A percentile compares a stretch with the other conserved stretches of the same genome.
These are phyloP conservation scores for Rhabdomys pumilio DNA, from an alignment of 2,797 vertebrate genomes.

Conservation along the genomic window DNA sequence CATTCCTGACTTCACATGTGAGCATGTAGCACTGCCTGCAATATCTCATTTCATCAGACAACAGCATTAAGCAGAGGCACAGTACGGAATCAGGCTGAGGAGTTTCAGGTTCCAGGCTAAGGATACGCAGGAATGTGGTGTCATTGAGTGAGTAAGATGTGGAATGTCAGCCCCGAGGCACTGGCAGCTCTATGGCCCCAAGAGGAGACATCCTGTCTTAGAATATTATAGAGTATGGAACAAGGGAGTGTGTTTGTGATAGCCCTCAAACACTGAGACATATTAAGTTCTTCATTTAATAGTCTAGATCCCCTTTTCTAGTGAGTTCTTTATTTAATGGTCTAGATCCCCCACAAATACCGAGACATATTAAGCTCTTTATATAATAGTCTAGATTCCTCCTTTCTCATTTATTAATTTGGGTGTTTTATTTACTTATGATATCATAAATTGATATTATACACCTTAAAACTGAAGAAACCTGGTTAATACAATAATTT, in stretches of 20 bases:
- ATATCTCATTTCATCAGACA: not conserved
- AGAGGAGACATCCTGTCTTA: not conserved
- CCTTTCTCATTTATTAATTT: conserved; percentile 4
- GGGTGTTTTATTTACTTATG: conserved; percentile 6
- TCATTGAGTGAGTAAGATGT: not conserved
- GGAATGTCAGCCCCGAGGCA: not conserved
- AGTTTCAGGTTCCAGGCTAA: not conserved
- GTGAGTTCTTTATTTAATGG: no score
- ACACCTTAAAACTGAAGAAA: not conserved
- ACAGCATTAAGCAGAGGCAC: not conserved
- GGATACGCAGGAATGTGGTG: not conserved
- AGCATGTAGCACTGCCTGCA: not conserved
- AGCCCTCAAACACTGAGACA: not conserved
- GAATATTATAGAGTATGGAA: not conserved
- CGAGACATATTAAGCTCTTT: not conserved
- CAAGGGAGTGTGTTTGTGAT: not conserved
- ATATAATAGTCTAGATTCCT: not conserved
- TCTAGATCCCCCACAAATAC: no score
- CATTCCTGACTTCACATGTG: not conserved
- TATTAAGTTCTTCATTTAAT: not conserved
- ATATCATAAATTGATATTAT: not conserved
- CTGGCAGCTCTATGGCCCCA: not conserved
- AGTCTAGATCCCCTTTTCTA: not conserved
- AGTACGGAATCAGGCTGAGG: not conserved
- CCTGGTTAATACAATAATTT: not conserved